Base-by-base conservation (phyloP, 35 echinoderm and acorn worm genomes). In the Stichopus chloronotus region DNA sequence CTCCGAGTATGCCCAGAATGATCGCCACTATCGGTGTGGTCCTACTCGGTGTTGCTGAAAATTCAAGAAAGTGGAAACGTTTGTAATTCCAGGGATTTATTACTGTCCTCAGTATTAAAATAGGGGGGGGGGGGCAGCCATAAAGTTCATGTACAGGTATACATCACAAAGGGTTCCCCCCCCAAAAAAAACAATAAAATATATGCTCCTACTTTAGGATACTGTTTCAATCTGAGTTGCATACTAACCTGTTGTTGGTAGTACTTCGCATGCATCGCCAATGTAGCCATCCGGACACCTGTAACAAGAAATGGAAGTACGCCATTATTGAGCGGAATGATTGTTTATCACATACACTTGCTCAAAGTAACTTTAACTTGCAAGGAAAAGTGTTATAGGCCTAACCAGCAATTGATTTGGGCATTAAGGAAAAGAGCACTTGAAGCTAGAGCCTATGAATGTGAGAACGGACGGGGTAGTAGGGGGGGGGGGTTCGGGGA, bases 251-350 rank as follows among this genome's bases (percentile, higher is more conserved):
- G 58, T 59, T 21, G 84, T 59, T 16, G 54, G 55, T 17, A 6
- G 84, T 17, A n/a, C 58, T 24, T 87, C 84, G 19, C 84, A 87
- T 56, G 54, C 0, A 55, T 58, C 56, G 8, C 84, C 84, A 9
- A 57, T 55, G 84, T 87, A 87, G 2, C 84, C 84, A 17, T 57
- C 61, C 58, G 20, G 86, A 69, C 86, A 88, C 17, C 84, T 87
- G 84, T 59, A 0, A 58, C 7, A 59, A 11, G 2, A 57, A 20
- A 56, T 21, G 5, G 84, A 0, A 57, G 58, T 21, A 80, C 22
- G 5, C 22, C 52, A 12, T 79, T 80, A 80, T 11, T 65, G 12
- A 17, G 11, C 19, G 3, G 30, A 43, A 43, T 43, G 30, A 43
- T 43, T 43, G 30, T 43, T 43, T 43, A 43, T 43, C 30, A 43